Evolutionary conservation across 2,888 invertebrate genomes (phyloP), one percentile per base, ranked within the genome.

Genomic region (Lypha dubia): DNA sequence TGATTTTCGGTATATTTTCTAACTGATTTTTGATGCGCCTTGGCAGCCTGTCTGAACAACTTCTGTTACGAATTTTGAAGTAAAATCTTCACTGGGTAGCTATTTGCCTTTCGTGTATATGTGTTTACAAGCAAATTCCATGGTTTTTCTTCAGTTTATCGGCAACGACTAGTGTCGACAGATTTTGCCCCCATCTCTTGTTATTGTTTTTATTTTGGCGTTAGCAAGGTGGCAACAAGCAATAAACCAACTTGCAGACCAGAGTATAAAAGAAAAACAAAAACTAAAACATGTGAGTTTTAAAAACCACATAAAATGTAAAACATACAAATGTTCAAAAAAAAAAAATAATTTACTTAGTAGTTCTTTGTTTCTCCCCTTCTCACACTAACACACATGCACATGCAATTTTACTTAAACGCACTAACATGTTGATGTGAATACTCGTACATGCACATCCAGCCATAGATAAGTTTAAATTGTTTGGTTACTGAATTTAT

Each of bases 191-290:
- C 56, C 7, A 11, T 56, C 49, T 35, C 17, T 32, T 46, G 4
- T 17, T 58, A 2, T 49, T 49, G 28, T 35, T 24, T 13, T 35
- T 11, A 13, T 79, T 46, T 38, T n/a, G n/a, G n/a, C n/a, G 38
- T 28, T 38, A 58, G 15, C 56, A 81, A 81, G 84, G 84, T 81
- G 77, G 81, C 68, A 81, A 79, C 84, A 84, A 77, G 73, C 77
- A 68, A 65, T 77, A 77, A 84, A 81, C 77, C 77, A 81, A 74
- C 67, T 49, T 56, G 49, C 67, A 60, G 71, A 32, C 49, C 74
- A 70, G n/a, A n/a, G 35, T 38, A 49, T 49, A 32, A 38, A 15
- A 71, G 4, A 4, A n/a, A n/a, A 28, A 56, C 17, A 65, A 28
- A 17, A 46, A 58, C 56, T 17, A 56, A 56, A 28, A 77, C 53